Evolutionary conservation across 35 echinoderm and acorn worm species (phyloP), one percentile per base, ranked within the genome.

Genomic region (Patiria miniata): DNA sequence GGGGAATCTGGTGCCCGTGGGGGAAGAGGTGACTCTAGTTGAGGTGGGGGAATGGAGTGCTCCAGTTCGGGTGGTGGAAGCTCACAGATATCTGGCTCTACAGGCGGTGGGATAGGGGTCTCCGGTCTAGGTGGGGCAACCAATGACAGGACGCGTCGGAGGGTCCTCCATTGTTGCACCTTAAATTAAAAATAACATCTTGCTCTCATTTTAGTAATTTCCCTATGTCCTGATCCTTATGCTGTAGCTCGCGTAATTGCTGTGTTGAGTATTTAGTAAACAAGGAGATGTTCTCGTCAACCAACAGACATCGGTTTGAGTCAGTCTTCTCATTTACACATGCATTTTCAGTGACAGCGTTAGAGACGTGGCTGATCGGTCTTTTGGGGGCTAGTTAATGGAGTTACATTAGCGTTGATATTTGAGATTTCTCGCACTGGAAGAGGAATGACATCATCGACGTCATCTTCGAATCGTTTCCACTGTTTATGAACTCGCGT

Each of bases 401-500:
- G 54, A 58, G 55, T 8, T 58, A 0, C 2, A 58, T 58, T 58
- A 58, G 39, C 61, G 86, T 16, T 78, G 39, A 18, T 58, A 60
- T 18, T 10, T 40, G 3, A 6, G n/a, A n/a, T n/a, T n/a, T n/a
- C n/a, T n/a, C n/a, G n/a, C n/a, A n/a, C n/a, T n/a, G n/a, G n/a
- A n/a, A 87, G 40, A 10, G 83, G 60, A 9, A 86, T 36, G 21
- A 87, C 39, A 23, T 87, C 89, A 26, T 91, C 89, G 2, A 91
- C 89, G 7, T 82, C 79, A 6, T 91, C 89, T 18, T 38, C 52
- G 51, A 87, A 91, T 10, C 23, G 8, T 1, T 18, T 22, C 90
- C 90, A 92, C 0, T 92, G 37, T 9, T 10, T 8, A 30, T 92
- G 90, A 10, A 83, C 90, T 12, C 14, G 42, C 14, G 47, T 23